phyloP scores from a whole-genome alignment of 2,113 vertebrate genomes.

The Clarias macrocephalus region DNA sequence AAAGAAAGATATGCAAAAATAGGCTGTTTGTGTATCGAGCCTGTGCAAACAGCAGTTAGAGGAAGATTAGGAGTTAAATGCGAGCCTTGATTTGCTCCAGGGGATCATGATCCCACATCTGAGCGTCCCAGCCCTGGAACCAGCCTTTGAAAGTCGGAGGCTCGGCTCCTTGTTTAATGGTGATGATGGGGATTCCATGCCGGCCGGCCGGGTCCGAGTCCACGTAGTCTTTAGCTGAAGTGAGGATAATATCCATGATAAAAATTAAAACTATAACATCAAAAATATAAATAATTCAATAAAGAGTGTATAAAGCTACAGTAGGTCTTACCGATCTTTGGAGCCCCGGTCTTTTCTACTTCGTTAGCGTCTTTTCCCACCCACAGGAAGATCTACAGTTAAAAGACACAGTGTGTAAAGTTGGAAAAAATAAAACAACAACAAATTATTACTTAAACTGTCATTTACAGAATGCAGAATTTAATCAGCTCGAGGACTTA shows the following conservation, averaged over 20 bases:
- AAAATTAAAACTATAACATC: neutral
- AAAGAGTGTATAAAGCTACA: no score
- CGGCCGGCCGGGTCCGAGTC: conserved; percentile 69
- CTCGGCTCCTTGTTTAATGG: conserved; percentile 70
- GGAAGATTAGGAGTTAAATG: no score
- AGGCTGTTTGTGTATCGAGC: no score
- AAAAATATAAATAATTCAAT: neutral
- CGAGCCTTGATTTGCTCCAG: conserved; percentile 45
- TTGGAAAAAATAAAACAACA: no score
- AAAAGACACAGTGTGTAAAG: neutral
- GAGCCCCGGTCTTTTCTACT: conserved; percentile 63
- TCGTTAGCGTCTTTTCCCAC: conserved; percentile 72
- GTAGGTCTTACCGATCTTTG: conserved; percentile 65
- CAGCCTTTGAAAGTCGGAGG: conserved; percentile 71
- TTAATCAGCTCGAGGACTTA: neutral
- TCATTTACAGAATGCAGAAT: no score
- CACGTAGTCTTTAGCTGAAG: conserved; percentile 70
- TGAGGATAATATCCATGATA: neutral
- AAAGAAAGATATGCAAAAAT: no score
- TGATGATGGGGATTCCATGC: conserved; percentile 56
- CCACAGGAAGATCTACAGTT: conserved; percentile 70
- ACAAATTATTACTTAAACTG: no score
- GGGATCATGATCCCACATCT: conserved; percentile 65
- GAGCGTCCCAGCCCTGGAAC: conserved; percentile 74
- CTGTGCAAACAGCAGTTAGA: no score